Conservation (phyloP, 2,888 invertebrate species). For the Agriopis marginaria region DNA sequence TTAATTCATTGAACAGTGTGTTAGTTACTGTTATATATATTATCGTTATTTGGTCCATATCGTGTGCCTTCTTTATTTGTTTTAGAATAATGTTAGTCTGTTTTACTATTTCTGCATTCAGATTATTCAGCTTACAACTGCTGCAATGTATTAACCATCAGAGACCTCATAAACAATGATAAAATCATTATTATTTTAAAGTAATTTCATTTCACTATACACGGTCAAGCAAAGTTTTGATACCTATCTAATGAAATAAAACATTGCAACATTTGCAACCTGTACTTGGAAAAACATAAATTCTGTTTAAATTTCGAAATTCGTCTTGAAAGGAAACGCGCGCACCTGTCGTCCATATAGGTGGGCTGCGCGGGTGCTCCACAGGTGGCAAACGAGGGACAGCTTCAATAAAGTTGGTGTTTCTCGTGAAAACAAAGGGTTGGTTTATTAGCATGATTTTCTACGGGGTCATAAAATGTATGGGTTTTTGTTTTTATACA, state of each 20-base stretch:
- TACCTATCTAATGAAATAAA: not conserved
- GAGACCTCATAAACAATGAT: no score
- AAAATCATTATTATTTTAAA: no score
- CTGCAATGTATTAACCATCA: no score
- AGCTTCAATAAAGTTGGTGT: constrained; percentile 10
- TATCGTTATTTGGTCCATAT: not conserved
- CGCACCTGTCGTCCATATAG: constrained; percentile 55
- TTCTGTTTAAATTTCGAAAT: constrained; percentile 24
- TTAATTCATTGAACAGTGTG: not conserved
- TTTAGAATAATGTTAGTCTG: not conserved
- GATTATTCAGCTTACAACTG: no score
- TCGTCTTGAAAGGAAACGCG: constrained; percentile 48
- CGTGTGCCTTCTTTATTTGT: not conserved
- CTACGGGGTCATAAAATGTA: not conserved
- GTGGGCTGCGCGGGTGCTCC: constrained; percentile 42
- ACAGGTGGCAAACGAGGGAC: constrained; percentile 41
- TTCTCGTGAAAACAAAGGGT: constrained; percentile 17
- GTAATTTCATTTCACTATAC: not conserved
- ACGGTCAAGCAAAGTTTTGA: not conserved
- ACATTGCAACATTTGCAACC: not conserved
- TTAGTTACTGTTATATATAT: not conserved
- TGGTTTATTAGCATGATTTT: constrained; percentile 17
- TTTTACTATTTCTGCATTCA: not conserved
- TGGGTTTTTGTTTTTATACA: no score
- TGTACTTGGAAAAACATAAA: constrained; percentile 3